These are phyloP conservation scores for Lasioglossum marginatum DNA, from an alignment of 2,888 invertebrate species.

Conservation along the genomic window DNA sequence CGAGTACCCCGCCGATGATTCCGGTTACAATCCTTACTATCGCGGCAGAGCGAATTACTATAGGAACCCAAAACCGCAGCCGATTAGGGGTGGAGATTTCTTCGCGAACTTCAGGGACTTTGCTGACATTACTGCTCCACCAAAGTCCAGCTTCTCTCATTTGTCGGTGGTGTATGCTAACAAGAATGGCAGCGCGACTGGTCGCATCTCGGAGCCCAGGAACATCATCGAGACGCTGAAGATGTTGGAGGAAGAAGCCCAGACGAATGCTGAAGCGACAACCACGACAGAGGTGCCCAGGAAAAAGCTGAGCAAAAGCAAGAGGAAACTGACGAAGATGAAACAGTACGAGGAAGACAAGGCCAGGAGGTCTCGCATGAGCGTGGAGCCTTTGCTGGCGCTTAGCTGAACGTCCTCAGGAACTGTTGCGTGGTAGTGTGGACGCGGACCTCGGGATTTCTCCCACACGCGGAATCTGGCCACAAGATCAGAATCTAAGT, in stretches of 20 bases:
- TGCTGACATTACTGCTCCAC: constrained; percentile 94
- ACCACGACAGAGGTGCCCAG: constrained; percentile 78
- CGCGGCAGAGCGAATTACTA: constrained; percentile 89
- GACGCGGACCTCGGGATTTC: constrained; percentile 74
- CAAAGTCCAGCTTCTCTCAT: constrained; percentile 93
- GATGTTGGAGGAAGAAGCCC: constrained; percentile 88
- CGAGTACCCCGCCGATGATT: constrained; percentile 86
- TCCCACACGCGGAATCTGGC: constrained; percentile 77
- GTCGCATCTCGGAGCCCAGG: constrained; percentile 88
- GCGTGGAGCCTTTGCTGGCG: constrained; percentile 81
- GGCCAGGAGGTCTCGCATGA: constrained; percentile 80
- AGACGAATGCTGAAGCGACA: constrained; percentile 52
- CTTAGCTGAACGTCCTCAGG: constrained; percentile 78
- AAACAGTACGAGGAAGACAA: constrained; percentile 83
- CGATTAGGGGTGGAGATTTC: constrained; percentile 90
- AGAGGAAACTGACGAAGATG: constrained; percentile 80
- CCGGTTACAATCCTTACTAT: constrained; percentile 87
- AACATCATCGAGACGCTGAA: constrained; percentile 93
- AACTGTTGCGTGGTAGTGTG: constrained; percentile 66
- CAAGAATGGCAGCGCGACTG: constrained; percentile 88
- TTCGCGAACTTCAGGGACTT: constrained; percentile 96
- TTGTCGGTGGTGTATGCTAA: constrained; percentile 94
- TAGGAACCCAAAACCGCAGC: constrained; percentile 90
- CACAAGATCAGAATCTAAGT: constrained; percentile 80
- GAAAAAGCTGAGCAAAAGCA: constrained; percentile 82